phyloP scores from a whole-genome alignment of 2,113 vertebrate species.

The Menura novaehollandiae region DNA sequence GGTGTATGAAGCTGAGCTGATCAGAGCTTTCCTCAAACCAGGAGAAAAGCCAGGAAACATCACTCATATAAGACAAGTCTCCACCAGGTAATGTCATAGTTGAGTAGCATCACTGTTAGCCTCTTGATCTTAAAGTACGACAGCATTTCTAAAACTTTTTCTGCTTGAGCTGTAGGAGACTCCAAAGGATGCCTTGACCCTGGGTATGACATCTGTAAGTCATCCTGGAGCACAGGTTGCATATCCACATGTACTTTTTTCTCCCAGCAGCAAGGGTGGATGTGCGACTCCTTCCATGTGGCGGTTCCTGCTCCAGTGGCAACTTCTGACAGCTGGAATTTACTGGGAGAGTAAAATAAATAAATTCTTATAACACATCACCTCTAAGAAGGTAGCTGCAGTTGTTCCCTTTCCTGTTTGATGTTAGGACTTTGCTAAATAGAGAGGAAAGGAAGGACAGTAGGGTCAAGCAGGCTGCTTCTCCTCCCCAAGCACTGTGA shows the following conservation, averaged over 20 bases:
- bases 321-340: background rate
- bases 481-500: background rate
- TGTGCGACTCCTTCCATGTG: background rate
- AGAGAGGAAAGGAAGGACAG: background rate
- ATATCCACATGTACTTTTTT: background rate
- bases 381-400: background rate
- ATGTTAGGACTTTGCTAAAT: background rate
- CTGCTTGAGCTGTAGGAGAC: background rate
- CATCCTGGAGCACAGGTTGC: background rate
- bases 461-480: background rate
- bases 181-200: background rate
- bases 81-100: background rate
- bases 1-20: background rate
- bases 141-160: background rate
- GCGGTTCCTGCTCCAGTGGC: background rate
- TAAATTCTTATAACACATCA: background rate
- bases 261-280: background rate
- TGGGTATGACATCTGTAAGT: background rate
- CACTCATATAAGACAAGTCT: background rate
- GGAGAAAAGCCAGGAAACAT: background rate
- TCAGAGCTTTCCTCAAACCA: background rate
- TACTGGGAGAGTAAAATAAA: background rate
- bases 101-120: background rate
- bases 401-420: background rate
- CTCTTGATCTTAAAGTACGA: background rate